Conservation (phyloP, 2,113 vertebrate genomes). For the Lethenteron reissneri region DNA sequence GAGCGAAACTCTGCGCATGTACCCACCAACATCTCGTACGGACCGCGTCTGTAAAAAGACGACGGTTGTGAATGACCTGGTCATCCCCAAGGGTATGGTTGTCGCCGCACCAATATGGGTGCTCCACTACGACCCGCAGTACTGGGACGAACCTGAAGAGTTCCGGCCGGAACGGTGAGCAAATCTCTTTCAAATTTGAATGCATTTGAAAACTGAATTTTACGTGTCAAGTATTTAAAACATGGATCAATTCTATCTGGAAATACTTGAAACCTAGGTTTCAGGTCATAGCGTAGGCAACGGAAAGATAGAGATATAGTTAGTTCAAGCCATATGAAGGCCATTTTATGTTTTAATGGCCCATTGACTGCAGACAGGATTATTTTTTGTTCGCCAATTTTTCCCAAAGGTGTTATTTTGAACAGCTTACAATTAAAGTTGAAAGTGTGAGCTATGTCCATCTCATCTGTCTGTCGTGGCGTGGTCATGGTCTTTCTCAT, state of each 20-base stretch:
- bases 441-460: too few species aligned
- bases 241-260: not conserved
- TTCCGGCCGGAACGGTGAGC: constrained; percentile 65
- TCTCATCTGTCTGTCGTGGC: too few species aligned
- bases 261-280: not conserved
- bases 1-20: not conserved
- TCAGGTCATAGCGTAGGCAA: not conserved
- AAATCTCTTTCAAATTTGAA: constrained; percentile 8
- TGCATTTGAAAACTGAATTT: not conserved
- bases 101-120: constrained; percentile 20
- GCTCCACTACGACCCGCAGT: constrained; percentile 47
- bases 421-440: too few species aligned
- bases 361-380: too few species aligned
- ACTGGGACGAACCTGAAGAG: constrained; percentile 52
- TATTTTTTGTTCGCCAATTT: too few species aligned
- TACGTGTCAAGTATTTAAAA: not conserved
- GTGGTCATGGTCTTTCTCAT: too few species aligned
- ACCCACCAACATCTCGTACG: not conserved
- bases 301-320: not conserved
- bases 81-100: constrained; percentile 18
- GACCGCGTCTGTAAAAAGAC: not conserved
- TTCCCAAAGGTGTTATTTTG: too few species aligned
- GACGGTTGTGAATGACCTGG: constrained; percentile 9
- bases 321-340: too few species aligned
- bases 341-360: not conserved